Percentiles rank a stretch among this genome's conserved stretches.
These are phyloP conservation scores for Pharmacophagus antenor DNA, from an alignment of 2,888 invertebrate species.

Conservation along the genomic window DNA sequence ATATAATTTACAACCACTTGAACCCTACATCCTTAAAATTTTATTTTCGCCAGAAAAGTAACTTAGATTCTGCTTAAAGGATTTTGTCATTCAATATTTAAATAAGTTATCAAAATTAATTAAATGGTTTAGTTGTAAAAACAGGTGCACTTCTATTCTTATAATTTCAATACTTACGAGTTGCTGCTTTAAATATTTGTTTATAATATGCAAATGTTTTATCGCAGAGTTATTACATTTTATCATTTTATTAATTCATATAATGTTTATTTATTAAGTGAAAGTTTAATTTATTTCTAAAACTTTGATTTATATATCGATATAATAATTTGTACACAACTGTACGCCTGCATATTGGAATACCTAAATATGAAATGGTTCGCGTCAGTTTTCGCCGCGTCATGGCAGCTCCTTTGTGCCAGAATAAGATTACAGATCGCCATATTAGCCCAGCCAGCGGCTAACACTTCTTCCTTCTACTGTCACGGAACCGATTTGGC, in stretches of 20 bases:
- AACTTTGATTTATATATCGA: neutral
- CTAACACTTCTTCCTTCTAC: constrained; percentile 55
- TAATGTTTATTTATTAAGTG: neutral
- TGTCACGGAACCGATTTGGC: constrained; percentile 44
- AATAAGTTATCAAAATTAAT: neutral
- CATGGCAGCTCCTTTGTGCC: constrained; percentile 76
- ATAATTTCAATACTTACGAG: no score
- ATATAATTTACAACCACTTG: no score
- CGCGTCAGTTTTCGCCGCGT: constrained; percentile 69
- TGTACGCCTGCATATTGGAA: constrained; percentile 64
- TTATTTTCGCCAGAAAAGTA: no score
- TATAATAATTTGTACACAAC: constrained; percentile 38
- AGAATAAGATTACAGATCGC: constrained; percentile 68
- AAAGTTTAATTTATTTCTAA: neutral
- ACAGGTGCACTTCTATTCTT: no score
- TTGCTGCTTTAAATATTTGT: no score
- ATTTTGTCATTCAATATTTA: neutral
- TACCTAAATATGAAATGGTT: constrained; percentile 79
- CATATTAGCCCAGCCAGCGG: constrained; percentile 66
- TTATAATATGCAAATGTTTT: no score
- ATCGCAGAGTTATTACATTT: no score
- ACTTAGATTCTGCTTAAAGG: neutral
- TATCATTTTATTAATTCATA: neutral
- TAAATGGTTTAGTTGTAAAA: neutral
- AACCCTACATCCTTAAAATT: no score